These are phyloP conservation scores for Arctocebus calabarensis DNA, from an alignment of 2,797 vertebrate species.

Conservation along the genomic window DNA sequence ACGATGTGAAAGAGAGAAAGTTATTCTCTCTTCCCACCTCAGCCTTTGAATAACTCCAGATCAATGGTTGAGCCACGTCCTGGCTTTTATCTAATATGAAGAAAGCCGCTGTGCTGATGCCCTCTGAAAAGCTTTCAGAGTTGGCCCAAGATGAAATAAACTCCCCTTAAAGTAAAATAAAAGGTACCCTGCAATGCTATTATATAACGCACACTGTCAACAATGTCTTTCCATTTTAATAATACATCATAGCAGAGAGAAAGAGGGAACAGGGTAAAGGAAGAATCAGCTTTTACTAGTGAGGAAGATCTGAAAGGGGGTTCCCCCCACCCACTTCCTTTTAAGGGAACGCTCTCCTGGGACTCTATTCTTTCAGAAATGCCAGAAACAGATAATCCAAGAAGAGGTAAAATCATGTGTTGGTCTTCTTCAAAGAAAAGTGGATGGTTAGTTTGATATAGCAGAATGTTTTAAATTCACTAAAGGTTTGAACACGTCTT, in stretches of 20 bases:
- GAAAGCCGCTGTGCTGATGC: constrained; percentile 78
- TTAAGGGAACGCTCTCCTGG: constrained; percentile 3
- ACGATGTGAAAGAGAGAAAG: constrained; percentile 16
- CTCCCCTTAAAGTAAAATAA: constrained; percentile 81
- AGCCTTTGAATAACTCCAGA: constrained; percentile 81
- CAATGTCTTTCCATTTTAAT: constrained; percentile 83
- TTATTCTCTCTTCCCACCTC: constrained; percentile 62
- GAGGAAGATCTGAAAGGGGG: constrained; percentile 53
- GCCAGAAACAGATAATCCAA: background rate
- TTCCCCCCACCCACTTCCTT: constrained; percentile 22
- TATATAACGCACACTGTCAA: constrained; percentile 75
- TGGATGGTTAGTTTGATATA: constrained; percentile 39
- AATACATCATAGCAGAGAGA: constrained; percentile 83
- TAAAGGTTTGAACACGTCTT: constrained; percentile 33
- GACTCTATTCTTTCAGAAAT: constrained; percentile 45
- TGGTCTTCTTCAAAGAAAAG: constrained; percentile 49
- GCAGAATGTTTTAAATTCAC: constrained; percentile 52
- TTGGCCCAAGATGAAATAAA: constrained; percentile 84
- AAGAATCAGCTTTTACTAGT: constrained; percentile 60
- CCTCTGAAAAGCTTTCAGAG: constrained; percentile 84
- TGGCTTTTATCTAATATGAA: constrained; percentile 81
- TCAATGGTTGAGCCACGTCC: constrained; percentile 80
- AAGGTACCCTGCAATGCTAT: constrained; percentile 78
- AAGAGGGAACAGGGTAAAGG: constrained; percentile 67
- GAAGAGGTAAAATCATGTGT: background rate